These are phyloP conservation scores for Lacerta agilis DNA, from an alignment of 2,797 vertebrate genomes.

Conservation along the genomic window DNA sequence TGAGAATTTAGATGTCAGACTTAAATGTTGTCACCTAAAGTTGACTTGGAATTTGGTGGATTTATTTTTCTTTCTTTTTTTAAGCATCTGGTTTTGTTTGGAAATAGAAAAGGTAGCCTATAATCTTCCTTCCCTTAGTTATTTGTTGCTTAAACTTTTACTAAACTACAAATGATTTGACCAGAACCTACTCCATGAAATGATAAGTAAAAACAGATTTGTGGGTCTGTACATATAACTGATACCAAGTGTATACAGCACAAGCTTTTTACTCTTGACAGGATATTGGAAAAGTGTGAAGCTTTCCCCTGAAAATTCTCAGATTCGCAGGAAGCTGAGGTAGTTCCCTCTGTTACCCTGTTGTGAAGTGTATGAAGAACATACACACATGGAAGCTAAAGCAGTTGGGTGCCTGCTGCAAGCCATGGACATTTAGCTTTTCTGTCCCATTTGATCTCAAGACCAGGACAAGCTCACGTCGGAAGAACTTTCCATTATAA, in stretches of 20 bases:
- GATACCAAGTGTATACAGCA: conserved; percentile 17
- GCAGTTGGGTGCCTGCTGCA: conserved; percentile 61
- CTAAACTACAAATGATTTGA: conserved; percentile 60
- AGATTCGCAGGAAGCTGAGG: neutral
- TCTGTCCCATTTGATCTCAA: conserved; percentile 53
- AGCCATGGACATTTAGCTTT: conserved; percentile 27
- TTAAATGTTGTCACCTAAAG: conserved; percentile 75
- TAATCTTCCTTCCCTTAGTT: conserved; percentile 48
- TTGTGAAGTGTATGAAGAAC: conserved; percentile 51
- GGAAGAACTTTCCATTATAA: neutral
- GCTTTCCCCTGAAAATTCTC: neutral
- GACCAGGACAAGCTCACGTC: neutral
- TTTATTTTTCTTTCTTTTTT: conserved; percentile 29
- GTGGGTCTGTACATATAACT: conserved; percentile 36
- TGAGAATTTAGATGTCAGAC: conserved; percentile 72
- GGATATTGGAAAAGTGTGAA: neutral
- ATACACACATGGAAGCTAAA: conserved; percentile 59
- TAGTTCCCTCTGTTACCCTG: conserved; percentile 57
- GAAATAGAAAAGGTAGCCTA: conserved; percentile 68
- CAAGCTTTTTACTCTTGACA: neutral
- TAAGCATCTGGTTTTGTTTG: conserved; percentile 57
- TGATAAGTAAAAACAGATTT: conserved; percentile 13
- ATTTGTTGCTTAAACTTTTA: conserved; percentile 72
- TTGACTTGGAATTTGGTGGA: conserved; percentile 74
- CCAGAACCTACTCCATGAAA: conserved; percentile 30